Conservation (phyloP, 2,797 vertebrate genomes). For the Melopsittacus undulatus region DNA sequence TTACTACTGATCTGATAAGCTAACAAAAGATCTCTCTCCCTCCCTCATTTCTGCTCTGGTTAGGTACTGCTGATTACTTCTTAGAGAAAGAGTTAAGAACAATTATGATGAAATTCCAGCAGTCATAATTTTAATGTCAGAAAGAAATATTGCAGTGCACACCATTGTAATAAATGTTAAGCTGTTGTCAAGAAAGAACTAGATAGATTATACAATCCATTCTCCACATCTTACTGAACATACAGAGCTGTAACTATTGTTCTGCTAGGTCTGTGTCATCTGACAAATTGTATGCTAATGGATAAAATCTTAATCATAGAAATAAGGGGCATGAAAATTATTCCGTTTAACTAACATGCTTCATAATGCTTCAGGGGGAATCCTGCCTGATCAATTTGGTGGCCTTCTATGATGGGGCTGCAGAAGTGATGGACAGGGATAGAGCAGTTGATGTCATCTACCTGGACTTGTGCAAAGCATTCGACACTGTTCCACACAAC, state of each 20-base stretch:
- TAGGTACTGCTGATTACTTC: neutral
- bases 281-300: constrained; percentile 54
- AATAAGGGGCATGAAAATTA: constrained; percentile 20
- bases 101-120: constrained; percentile 21
- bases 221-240: constrained; percentile 40
- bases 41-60: neutral
- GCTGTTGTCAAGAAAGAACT: constrained; percentile 37
- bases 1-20: neutral
- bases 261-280: constrained; percentile 14
- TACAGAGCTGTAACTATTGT: constrained; percentile 10
- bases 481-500: no score
- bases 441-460: no score
- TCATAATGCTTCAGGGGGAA: neutral
- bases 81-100: constrained; percentile 27
- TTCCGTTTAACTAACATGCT: neutral
- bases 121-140: constrained; percentile 46
- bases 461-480: no score
- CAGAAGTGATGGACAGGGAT: no score
- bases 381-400: no score
- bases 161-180: constrained; percentile 48
- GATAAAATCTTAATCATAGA: constrained; percentile 51
- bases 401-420: no score
- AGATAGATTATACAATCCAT: constrained; percentile 45
- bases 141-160: constrained; percentile 6
- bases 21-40: neutral